Percentiles rank a stretch among this genome's conserved stretches.
phyloP scores from a whole-genome alignment of 1,140 invertebrate genomes.

The Medauroidea extradentata region DNA sequence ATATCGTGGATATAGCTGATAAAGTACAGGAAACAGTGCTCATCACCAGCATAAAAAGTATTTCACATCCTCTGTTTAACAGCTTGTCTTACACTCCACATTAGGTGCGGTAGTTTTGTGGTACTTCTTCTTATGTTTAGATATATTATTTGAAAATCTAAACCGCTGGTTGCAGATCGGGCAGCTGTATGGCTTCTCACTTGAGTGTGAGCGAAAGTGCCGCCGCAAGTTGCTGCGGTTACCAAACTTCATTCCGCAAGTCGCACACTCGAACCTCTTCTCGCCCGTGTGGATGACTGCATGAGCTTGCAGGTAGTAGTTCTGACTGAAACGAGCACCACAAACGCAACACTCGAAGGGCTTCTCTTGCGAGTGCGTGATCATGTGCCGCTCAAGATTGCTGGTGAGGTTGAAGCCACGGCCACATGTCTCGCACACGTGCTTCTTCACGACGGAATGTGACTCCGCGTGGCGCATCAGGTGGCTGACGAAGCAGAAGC shows the following conservation, averaged over 20 bases:
- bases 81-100: too few relatives aligned
- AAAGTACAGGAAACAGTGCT: too few relatives aligned
- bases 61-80: too few relatives aligned
- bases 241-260: constrained; percentile 38
- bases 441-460: not conserved
- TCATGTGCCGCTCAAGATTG: constrained; percentile 52
- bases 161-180: constrained; percentile 2
- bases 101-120: too few relatives aligned
- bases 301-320: constrained; percentile 46
- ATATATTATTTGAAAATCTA: not conserved
- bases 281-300: constrained; percentile 52
- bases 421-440: constrained; percentile 56
- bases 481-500: too few relatives aligned
- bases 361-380: constrained; percentile 53
- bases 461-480: too few relatives aligned
- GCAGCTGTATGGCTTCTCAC: constrained; percentile 10
- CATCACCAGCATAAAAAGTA: too few relatives aligned
- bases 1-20: too few relatives aligned
- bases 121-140: not conserved
- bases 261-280: constrained; percentile 50
- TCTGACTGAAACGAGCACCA: constrained; percentile 48
- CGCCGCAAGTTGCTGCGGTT: constrained; percentile 22
- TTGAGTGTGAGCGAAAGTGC: constrained; percentile 8
- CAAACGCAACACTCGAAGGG: constrained; percentile 54
- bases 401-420: constrained; percentile 59